Conservation (phyloP, 1,140 invertebrate genomes). For the Orius insidiosus region DNA sequence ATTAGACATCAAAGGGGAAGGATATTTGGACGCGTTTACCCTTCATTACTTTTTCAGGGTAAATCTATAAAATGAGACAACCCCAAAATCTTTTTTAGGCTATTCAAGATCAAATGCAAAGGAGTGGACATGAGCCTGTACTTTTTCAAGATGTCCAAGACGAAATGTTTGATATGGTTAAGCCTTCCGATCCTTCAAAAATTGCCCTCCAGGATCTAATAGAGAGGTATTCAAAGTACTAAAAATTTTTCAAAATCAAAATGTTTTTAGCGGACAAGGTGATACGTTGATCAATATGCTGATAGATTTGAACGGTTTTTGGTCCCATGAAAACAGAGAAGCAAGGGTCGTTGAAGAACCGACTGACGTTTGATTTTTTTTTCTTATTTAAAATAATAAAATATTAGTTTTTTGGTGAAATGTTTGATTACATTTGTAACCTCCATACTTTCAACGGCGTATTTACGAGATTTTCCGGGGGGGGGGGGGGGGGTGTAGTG, state of each 20-base stretch:
- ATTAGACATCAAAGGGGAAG: constrained; percentile 73
- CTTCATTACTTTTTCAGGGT: constrained; percentile 87
- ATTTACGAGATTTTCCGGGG: too few species aligned
- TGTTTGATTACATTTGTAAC: too few species aligned
- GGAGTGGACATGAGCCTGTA: constrained; percentile 68
- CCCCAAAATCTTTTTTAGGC: constrained; percentile 33
- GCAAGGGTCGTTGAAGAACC: constrained; percentile 39
- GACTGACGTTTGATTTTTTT: too few species aligned
- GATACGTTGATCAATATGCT: constrained; percentile 87
- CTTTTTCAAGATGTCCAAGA: constrained; percentile 90
- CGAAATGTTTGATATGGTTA: constrained; percentile 97
- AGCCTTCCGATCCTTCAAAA: constrained; percentile 62
- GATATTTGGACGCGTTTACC: constrained; percentile 77
- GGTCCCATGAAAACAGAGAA: constrained; percentile 88
- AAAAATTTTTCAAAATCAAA: too few species aligned
- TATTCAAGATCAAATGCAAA: constrained; percentile 75
- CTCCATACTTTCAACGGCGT: too few species aligned
- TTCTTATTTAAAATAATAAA: too few species aligned
- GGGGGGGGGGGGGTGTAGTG: too few species aligned
- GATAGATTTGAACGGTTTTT: constrained; percentile 91
- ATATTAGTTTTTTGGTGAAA: too few species aligned
- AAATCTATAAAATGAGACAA: constrained; percentile 17
- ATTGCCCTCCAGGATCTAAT: constrained; percentile 79
- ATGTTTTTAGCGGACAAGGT: constrained; percentile 57
- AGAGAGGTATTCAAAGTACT: too few species aligned